Evolutionary conservation across 2,113 vertebrate species (phyloP).

Genomic region (Dicentrarchus labrax): DNA sequence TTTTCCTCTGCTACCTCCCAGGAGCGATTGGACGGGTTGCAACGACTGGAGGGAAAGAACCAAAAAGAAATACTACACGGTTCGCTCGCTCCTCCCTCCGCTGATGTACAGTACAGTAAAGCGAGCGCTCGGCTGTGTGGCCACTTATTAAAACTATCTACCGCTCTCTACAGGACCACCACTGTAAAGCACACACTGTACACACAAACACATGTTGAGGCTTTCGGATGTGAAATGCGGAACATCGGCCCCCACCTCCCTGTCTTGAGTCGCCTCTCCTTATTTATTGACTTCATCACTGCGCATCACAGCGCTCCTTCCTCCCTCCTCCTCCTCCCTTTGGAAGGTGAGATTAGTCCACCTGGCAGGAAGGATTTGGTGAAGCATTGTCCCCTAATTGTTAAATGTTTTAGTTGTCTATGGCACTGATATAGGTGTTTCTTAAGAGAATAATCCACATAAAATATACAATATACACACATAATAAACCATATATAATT

Average conservation of each 20-base stretch:
- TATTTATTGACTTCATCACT: conserved; percentile 61
- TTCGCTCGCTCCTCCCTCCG: conserved; percentile 85
- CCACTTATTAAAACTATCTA: conserved; percentile 78
- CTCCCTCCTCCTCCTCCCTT: not conserved
- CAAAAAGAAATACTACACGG: conserved; percentile 78
- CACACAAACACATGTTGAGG: conserved; percentile 26
- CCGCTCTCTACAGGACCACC: conserved; percentile 85
- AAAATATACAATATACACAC: too few relatives aligned
- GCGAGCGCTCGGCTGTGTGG: conserved; percentile 36
- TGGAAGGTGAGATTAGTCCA: conserved; percentile 33
- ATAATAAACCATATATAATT: too few relatives aligned
- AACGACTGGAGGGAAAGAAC: conserved; percentile 75
- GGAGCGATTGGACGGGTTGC: conserved; percentile 72
- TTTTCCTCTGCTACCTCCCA: conserved; percentile 59
- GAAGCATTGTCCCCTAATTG: not conserved
- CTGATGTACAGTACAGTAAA: conserved; percentile 76
- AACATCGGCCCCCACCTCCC: not conserved
- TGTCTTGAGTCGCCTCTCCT: conserved; percentile 5
- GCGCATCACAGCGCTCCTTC: not conserved
- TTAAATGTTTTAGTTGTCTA: too few relatives aligned
- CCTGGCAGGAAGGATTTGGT: not conserved
- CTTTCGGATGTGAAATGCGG: not conserved
- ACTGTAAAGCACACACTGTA: conserved; percentile 69
- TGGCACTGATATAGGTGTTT: too few relatives aligned
- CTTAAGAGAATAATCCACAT: not conserved